Conservation (phyloP, 1,140 invertebrate genomes). For the Cherax quadricarinatus region DNA sequence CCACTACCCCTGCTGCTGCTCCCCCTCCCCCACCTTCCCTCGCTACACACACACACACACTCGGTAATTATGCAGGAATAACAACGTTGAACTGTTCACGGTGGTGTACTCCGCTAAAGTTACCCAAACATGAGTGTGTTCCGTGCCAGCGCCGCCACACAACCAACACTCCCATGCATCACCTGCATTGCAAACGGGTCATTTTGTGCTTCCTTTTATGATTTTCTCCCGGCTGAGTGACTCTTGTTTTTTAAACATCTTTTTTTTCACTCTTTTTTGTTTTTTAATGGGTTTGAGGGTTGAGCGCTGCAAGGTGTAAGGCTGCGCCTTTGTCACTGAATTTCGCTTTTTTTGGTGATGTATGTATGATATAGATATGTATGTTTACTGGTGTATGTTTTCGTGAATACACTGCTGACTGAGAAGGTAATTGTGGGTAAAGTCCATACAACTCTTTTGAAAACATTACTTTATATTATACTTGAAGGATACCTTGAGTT, state of each 20-base stretch:
- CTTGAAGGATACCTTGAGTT: no score
- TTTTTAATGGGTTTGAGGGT: no score
- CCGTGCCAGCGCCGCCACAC: slow-evolving; percentile 24
- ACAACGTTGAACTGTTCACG: slow-evolving; percentile 59
- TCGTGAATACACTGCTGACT: no score
- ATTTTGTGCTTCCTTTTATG: slow-evolving; percentile 9
- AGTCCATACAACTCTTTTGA: no score
- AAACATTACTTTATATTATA: no score
- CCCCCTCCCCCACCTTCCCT: not conserved
- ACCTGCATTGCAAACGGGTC: slow-evolving; percentile 2
- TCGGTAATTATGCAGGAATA: slow-evolving; percentile 58
- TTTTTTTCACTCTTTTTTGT: not conserved
- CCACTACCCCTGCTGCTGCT: not conserved
- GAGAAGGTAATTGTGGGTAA: no score
- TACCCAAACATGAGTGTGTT: not conserved
- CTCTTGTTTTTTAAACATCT: not conserved
- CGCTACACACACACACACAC: not conserved
- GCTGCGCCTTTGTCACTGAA: not conserved
- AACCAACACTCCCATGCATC: not conserved
- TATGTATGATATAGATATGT: not conserved
- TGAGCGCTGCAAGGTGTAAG: no score
- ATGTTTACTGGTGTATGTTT: not conserved
- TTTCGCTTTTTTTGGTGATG: no score
- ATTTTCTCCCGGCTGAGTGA: slow-evolving; percentile 23
- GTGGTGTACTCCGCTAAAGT: slow-evolving; percentile 18